Percentiles rank a stretch among this genome's conserved stretches.
Evolutionary conservation across 1,140 invertebrate genomes (phyloP).

Genomic region (Paraescarpia echinospica): DNA sequence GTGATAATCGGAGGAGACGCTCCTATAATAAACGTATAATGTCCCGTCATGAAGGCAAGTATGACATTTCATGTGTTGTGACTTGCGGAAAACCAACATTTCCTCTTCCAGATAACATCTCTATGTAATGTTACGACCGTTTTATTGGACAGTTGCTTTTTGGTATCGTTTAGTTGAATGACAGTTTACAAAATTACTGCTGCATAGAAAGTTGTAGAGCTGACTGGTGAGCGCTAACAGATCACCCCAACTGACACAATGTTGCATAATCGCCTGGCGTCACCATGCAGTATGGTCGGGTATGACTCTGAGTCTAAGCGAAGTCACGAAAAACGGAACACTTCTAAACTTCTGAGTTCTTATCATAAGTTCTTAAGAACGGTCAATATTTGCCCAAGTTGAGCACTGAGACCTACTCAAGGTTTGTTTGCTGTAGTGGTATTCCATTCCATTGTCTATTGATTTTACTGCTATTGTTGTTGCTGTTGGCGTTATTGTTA

Average conservation of each 20-base stretch:
- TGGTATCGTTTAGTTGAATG: background rate
- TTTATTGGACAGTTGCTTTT: background rate
- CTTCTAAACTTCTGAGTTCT: too few species aligned
- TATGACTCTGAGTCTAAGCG: too few species aligned
- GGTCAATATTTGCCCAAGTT: too few species aligned
- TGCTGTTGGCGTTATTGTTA: too few species aligned
- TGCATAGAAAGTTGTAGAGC: background rate
- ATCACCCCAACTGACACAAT: background rate
- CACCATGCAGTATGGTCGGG: background rate
- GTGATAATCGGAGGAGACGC: background rate
- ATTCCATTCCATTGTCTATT: too few species aligned
- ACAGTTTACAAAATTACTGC: background rate
- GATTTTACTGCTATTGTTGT: too few species aligned
- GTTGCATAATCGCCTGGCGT: background rate
- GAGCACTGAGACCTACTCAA: too few species aligned
- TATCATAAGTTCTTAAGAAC: too few species aligned
- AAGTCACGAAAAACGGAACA: too few species aligned
- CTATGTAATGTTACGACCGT: background rate
- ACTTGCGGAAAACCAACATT: background rate
- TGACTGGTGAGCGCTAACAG: background rate
- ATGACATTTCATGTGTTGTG: background rate
- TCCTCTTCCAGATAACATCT: background rate
- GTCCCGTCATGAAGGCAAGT: constrained; percentile 3
- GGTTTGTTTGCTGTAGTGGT: too few species aligned
- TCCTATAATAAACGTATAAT: background rate